phyloP scores from a whole-genome alignment of 2,888 invertebrate species.

The Clusia tigrina region DNA sequence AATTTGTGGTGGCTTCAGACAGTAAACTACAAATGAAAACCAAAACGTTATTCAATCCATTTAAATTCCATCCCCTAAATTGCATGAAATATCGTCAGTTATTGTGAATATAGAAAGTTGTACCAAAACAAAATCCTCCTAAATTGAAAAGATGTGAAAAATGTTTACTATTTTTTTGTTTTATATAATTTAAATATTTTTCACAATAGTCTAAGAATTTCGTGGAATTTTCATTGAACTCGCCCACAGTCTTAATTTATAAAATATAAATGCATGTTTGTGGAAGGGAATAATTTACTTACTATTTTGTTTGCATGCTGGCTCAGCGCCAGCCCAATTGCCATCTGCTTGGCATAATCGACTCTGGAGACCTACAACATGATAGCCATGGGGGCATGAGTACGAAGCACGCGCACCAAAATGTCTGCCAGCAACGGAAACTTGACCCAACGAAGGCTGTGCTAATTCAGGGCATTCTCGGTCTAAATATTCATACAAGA shows the following conservation, averaged over 20 bases:
- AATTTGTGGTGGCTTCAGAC: constrained; percentile 83
- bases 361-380: constrained; percentile 85
- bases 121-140: neutral
- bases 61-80: no score
- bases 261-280: neutral
- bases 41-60: neutral
- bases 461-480: constrained; percentile 85
- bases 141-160: neutral
- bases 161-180: neutral
- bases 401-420: constrained; percentile 85
- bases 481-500: constrained; percentile 69
- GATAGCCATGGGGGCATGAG: constrained; percentile 87
- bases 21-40: constrained; percentile 72
- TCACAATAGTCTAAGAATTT: neutral
- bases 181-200: no score
- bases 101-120: neutral
- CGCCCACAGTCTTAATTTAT: neutral
- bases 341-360: constrained; percentile 93
- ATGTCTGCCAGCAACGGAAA: constrained; percentile 77
- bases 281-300: no score
- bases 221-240: neutral
- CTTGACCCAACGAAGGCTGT: constrained; percentile 80
- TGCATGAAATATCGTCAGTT: neutral
- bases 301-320: constrained; percentile 87
- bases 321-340: constrained; percentile 84